Evolutionary conservation across 2,113 vertebrate species (phyloP), one percentile per base, ranked within the genome.

Genomic region (Urocynchramus pylzowi): DNA sequence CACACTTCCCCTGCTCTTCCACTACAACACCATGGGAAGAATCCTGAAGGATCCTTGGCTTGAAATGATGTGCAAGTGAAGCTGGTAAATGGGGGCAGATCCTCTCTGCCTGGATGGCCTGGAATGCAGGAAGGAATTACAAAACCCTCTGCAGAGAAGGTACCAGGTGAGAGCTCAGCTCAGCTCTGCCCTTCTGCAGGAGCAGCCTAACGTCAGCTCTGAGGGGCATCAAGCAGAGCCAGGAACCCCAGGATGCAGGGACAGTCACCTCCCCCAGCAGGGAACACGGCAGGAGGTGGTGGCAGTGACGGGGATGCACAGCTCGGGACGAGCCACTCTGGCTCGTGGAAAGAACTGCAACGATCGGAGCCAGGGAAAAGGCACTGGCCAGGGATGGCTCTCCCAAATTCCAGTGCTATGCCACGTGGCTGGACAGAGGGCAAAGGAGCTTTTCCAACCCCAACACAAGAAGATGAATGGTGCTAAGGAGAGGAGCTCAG

Each of bases 401-500:
- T 93, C 64, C 74, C 49, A 33, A 19, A 63, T 8, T 28, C 45
- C 78, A 59, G 2, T 16, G 84, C 44, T 17, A 81, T 2, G 93
- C 61, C 83, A 80, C 0, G 35, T 31, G 69, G 27, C 6, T n/a
- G 77, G 89, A 65, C 31, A 56, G 90, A 65, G 52, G 93, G 74
- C 74, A 93, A 59, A 83, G 60, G 74, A 91, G 81, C 44, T 93
- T 87, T 84, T 96, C 59, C 83, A 92, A 81, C 67, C 82, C 73
- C 86, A 87, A 59, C 59, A 87, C 28, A 24, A 74, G 81, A 93
- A 78, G 88, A 80, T 30, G 87, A 81, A 33, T 37, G 81, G 64
- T 52, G 53, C 76, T 89, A 77, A 95, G 89, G 89, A 95, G 85
- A 96, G 74, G 89, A 95, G 95, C 82, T 73, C 33, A 41, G 71